Evolutionary conservation across 1,140 invertebrate species (phyloP).

Genomic region (Rhagoletis zephyria): DNA sequence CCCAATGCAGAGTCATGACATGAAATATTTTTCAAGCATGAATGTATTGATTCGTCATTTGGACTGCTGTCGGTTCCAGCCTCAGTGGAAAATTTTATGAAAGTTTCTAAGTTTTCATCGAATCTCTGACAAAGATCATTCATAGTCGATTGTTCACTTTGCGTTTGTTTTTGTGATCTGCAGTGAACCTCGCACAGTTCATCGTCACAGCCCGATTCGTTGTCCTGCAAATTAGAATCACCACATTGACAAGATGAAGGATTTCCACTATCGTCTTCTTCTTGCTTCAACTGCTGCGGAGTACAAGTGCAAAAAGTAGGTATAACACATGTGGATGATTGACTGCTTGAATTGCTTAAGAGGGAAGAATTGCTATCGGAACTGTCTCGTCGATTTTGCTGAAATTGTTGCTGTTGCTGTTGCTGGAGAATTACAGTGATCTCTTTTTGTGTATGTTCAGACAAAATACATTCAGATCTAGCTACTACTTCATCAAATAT

Average conservation of each 20-base stretch:
- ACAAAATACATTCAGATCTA: constrained; percentile 58
- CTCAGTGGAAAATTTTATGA: constrained; percentile 51
- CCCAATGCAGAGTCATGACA: not conserved
- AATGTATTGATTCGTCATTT: not conserved
- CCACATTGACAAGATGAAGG: constrained; percentile 53
- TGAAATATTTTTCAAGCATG: not conserved
- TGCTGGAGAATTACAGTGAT: constrained; percentile 67
- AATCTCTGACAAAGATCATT: constrained; percentile 72
- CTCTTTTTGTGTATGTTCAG: constrained; percentile 71
- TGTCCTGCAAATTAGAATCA: constrained; percentile 61
- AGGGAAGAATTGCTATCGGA: constrained; percentile 71
- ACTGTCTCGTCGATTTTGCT: constrained; percentile 69
- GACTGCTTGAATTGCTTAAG: constrained; percentile 69
- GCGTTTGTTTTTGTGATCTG: constrained; percentile 57
- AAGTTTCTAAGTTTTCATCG: constrained; percentile 70
- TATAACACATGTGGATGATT: constrained; percentile 58
- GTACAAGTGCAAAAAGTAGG: constrained; percentile 67
- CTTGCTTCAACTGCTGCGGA: constrained; percentile 54
- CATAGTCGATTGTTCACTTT: constrained; percentile 64
- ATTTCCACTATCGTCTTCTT: constrained; percentile 50
- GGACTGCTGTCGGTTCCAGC: not conserved
- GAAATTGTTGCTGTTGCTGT: constrained; percentile 66
- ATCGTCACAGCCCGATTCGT: constrained; percentile 78
- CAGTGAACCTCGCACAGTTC: constrained; percentile 72
- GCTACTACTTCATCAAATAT: not conserved